phyloP scores from a whole-genome alignment of 2,888 invertebrate species.

The Dryomyza anilis region DNA sequence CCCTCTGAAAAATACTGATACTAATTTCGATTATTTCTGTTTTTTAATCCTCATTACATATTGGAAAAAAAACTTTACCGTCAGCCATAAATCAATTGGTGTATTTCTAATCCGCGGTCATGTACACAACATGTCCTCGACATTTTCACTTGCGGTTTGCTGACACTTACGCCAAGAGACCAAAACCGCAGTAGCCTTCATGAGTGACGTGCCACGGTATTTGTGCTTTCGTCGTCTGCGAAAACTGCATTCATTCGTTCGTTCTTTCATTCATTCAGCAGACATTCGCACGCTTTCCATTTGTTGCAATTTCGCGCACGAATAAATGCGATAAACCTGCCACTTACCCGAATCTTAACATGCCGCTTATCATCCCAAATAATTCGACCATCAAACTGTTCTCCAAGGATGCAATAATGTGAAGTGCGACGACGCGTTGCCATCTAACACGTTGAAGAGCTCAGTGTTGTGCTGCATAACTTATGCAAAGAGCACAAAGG shows the following conservation, averaged over 20 bases:
- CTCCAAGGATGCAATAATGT: not conserved
- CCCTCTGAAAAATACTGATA: too few species aligned
- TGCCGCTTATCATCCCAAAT: not conserved
- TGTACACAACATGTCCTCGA: too few species aligned
- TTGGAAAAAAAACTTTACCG: too few species aligned
- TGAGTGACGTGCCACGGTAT: not conserved
- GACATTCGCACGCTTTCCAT: not conserved
- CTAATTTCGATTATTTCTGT: too few species aligned
- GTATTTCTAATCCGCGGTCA: too few species aligned
- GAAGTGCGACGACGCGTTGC: not conserved
- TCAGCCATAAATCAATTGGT: too few species aligned
- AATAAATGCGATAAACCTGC: constrained; percentile 29
- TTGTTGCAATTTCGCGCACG: constrained; percentile 31
- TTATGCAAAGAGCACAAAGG: too few species aligned
- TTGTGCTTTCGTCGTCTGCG: too few species aligned
- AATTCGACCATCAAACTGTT: not conserved
- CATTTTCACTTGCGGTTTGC: too few species aligned
- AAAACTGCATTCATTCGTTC: too few species aligned
- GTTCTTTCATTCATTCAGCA: too few species aligned
- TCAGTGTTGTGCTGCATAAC: constrained; percentile 21
- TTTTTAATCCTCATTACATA: too few species aligned
- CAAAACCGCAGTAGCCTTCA: constrained; percentile 6
- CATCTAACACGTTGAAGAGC: constrained; percentile 11
- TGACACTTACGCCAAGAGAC: constrained; percentile 31
- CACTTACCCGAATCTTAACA: not conserved